phyloP scores from a whole-genome alignment of 2,797 vertebrate genomes.

The Hafferia zeledoni region DNA sequence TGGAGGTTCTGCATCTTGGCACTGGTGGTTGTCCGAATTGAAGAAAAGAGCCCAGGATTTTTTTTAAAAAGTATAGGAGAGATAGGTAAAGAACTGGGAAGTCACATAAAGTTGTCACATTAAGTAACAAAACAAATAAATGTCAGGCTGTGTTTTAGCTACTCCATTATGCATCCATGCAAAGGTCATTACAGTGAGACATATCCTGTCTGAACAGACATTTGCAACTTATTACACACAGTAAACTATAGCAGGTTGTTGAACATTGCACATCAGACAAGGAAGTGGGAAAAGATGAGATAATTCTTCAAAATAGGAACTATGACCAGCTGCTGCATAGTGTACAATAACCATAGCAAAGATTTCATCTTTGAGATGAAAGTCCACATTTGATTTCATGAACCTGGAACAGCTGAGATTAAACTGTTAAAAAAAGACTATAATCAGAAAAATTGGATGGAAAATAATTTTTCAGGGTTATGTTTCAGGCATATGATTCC shows the following conservation, averaged over 20 bases:
- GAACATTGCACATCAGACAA: background rate
- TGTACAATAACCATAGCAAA: background rate
- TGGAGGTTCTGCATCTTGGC: background rate
- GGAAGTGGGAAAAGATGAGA: background rate
- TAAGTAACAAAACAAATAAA: background rate
- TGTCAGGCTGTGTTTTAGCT: background rate
- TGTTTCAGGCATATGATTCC: background rate
- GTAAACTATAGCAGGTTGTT: background rate
- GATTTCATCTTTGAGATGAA: background rate
- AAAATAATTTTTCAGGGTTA: background rate
- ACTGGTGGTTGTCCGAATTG: background rate
- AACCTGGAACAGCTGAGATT: background rate
- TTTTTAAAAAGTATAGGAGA: background rate
- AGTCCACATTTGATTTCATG: background rate
- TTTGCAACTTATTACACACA: background rate
- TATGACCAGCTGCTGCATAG: background rate
- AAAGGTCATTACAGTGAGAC: background rate
- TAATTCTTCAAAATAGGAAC: background rate
- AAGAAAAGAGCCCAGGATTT: fast-evolving
- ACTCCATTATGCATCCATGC: background rate
- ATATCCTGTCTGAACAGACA: background rate
- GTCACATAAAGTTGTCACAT: background rate
- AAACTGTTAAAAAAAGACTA: background rate
- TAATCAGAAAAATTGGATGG: background rate
- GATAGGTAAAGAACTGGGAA: background rate